Conservation (phyloP, 2,888 invertebrate species). For the Lasioglossum marginatum region DNA sequence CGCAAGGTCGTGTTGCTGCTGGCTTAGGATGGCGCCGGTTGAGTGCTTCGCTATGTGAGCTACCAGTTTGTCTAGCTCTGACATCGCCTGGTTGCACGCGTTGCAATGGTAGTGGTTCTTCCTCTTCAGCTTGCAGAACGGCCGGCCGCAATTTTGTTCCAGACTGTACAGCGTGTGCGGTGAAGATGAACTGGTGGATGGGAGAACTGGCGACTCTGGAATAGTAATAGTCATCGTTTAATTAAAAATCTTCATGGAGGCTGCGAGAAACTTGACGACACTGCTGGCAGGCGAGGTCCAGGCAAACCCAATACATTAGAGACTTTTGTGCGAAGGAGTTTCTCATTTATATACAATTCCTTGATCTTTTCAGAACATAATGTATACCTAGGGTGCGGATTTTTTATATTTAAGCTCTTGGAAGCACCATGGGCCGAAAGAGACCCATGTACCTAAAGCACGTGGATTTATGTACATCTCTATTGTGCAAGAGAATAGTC, state of each 20-base stretch:
- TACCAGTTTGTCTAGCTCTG: constrained; percentile 89
- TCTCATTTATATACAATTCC: not conserved
- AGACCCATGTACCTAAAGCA: not conserved
- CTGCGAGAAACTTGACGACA: constrained; percentile 19
- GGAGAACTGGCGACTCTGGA: constrained; percentile 75
- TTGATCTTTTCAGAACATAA: not conserved
- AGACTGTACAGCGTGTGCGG: constrained; percentile 87
- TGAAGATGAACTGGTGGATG: constrained; percentile 74
- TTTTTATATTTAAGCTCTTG: not conserved
- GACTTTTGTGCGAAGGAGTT: not conserved
- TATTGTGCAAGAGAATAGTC: not conserved
- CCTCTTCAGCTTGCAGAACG: constrained; percentile 92
- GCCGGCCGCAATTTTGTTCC: constrained; percentile 89
- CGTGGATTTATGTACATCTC: not conserved
- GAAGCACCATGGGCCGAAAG: not conserved
- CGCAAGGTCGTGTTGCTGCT: constrained; percentile 80
- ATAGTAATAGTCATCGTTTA: constrained; percentile 76
- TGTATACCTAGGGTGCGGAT: not conserved
- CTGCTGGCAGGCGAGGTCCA: constrained; percentile 7
- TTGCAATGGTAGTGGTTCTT: constrained; percentile 93
- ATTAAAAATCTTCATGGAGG: too few relatives aligned
- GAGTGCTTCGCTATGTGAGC: constrained; percentile 91
- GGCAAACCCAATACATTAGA: not conserved
- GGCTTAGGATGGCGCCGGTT: constrained; percentile 86
- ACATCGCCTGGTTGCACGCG: constrained; percentile 92